A percentile compares a stretch with the other conserved stretches of the same genome.
Conservation (phyloP, 2,888 invertebrate genomes). For the Drosophila nigricruria region DNA sequence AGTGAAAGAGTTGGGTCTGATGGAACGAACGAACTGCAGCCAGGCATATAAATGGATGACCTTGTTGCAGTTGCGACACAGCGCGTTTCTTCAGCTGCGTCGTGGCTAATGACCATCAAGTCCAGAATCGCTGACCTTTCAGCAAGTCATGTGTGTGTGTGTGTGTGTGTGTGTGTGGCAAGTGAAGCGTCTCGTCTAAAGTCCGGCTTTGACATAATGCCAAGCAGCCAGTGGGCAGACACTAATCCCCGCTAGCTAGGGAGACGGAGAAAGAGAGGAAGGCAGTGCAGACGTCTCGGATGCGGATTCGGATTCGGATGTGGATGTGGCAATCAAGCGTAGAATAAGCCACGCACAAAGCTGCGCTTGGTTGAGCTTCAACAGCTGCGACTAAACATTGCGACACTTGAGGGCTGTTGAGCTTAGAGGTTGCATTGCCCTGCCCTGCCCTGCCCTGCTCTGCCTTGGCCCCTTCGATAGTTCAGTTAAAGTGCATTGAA, state of each 20-base stretch:
- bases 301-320: slow-evolving; percentile 34
- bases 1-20: slow-evolving; percentile 36
- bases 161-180: slow-evolving; percentile 31
- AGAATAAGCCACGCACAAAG: slow-evolving; percentile 44
- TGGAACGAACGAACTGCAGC: slow-evolving; percentile 30
- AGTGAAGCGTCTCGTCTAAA: slow-evolving; percentile 64
- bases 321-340: slow-evolving; percentile 67
- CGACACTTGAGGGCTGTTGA: slow-evolving; percentile 62
- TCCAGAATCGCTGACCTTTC: slow-evolving; percentile 68
- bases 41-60: slow-evolving; percentile 48
- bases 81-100: slow-evolving; percentile 13
- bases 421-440: slow-evolving; percentile 32
- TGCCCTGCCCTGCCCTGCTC: not conserved
- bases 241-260: slow-evolving; percentile 11
- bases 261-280: not conserved
- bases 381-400: slow-evolving; percentile 56
- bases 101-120: slow-evolving; percentile 53
- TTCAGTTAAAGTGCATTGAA: slow-evolving; percentile 54
- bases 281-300: slow-evolving; percentile 36
- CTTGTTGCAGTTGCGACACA: slow-evolving; percentile 57
- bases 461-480: slow-evolving; percentile 3
- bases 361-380: slow-evolving; percentile 67
- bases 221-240: slow-evolving; percentile 21
- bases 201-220: slow-evolving; percentile 48
- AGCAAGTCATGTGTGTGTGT: slow-evolving; percentile 18